Conservation (phyloP, 1,140 invertebrate genomes). For the Bombus superbus region DNA sequence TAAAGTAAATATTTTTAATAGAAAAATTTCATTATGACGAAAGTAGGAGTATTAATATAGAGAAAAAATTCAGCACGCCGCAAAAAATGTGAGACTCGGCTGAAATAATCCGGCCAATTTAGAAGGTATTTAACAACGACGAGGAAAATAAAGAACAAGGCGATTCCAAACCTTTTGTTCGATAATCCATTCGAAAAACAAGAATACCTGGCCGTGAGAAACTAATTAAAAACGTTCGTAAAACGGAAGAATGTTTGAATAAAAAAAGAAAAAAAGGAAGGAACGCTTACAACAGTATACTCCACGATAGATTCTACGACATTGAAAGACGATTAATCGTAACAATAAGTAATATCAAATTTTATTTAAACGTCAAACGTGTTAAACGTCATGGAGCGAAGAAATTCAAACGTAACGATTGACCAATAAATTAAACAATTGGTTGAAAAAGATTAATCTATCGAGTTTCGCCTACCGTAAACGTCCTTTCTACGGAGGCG, state of each 20-base stretch:
- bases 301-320: too few relatives aligned
- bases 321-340: too few relatives aligned
- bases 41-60: too few relatives aligned
- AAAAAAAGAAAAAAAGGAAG: too few relatives aligned
- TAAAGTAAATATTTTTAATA: not conserved
- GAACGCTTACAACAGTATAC: too few relatives aligned
- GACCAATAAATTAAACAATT: not conserved
- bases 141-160: not conserved
- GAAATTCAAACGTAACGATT: not conserved
- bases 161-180: not conserved
- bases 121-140: not conserved
- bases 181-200: not conserved
- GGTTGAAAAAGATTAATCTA: not conserved
- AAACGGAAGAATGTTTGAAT: not conserved
- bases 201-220: too few relatives aligned
- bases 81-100: not conserved
- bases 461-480: not conserved
- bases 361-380: too few relatives aligned
- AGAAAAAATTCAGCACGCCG: not conserved
- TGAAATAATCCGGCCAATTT: not conserved
- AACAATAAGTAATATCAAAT: too few relatives aligned
- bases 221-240: too few relatives aligned
- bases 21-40: not conserved
- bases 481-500: not conserved
- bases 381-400: too few relatives aligned